Evolutionary conservation across 2,797 vertebrate species (phyloP), one percentile per base, ranked within the genome.

Genomic region (Eupleurogrammus muticus): DNA sequence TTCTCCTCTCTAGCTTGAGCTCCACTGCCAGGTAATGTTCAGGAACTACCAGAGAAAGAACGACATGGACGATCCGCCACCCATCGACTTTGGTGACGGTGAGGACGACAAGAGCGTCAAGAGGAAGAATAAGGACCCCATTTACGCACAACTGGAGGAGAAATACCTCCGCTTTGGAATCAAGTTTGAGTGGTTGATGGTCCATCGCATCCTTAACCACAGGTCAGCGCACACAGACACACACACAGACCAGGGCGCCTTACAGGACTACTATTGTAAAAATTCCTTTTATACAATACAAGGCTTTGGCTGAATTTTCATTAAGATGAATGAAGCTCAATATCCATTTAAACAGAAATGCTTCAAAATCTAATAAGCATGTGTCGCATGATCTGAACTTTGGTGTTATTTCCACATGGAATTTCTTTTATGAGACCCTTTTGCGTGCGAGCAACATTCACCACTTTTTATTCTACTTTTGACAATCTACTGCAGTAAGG

Each of bases 11-110:
- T 19, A 99, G 98, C 82, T 99, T 90, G 98, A 99, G 92, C 93
- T 99, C 59, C 95, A 98, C 68, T 98, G 97, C 75, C 97, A 99
- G 86, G 97, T 99, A 70, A 97, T 99, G 97, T 98, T 99, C 83
- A 95, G 98, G 52, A 99, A 99, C 92, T 99, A 99, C 83, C 98
- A 99, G 87, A 95, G 98, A 51, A 99, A 99, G 85, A 99, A 96
- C 42, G 98, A 99, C 87, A 99, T 99, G 98, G 98, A 99, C 13
- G 98, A 99, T 38, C 98, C 97, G 0, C 96, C 97, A 0, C 95
- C 97, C 0, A 83, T 94, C 3, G 97, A 97, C 63, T 97, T 96
- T 17, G 97, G 96, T 0, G 94, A 96, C 0, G 97, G 97, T 0
- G 97, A 98, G 24, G 95, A 95, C 46, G 96, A 97, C 66, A 98